Evolutionary conservation across 2,113 vertebrate genomes (phyloP).

Genomic region (Euleptes europaea): DNA sequence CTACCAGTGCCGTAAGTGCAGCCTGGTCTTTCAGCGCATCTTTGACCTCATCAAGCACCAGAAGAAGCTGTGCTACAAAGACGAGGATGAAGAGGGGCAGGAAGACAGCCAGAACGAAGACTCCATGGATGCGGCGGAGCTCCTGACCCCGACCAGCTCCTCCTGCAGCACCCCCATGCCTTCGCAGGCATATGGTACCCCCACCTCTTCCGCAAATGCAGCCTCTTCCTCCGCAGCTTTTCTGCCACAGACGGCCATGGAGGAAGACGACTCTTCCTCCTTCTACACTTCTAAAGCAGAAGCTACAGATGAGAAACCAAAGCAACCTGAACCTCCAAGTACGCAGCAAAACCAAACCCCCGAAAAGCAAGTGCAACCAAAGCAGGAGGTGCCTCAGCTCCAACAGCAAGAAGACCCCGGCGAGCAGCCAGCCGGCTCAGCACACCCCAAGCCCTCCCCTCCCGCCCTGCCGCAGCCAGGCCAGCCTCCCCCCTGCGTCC

Average conservation of each 20-base stretch:
- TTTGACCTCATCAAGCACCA: constrained; percentile 99
- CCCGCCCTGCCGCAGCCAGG: constrained; percentile 82
- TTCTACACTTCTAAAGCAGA: constrained; percentile 81
- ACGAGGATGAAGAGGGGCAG: constrained; percentile 97
- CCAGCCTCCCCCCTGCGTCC: constrained; percentile 81
- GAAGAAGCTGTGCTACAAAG: constrained; percentile 99
- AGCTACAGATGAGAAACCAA: constrained; percentile 91
- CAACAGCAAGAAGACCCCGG: constrained; percentile 79
- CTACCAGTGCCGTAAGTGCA: constrained; percentile 99
- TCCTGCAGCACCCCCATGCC: constrained; percentile 98
- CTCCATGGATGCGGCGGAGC: constrained; percentile 92
- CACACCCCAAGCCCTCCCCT: constrained; percentile 84
- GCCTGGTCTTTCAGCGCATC: constrained; percentile 96
- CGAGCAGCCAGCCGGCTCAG: constrained; percentile 83
- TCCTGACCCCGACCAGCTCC: constrained; percentile 94
- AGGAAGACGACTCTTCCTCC: constrained; percentile 86
- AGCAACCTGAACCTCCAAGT: constrained; percentile 86
- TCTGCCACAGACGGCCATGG: constrained; percentile 71
- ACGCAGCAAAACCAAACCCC: constrained; percentile 81
- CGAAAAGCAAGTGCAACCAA: constrained; percentile 89
- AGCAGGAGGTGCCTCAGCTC: constrained; percentile 86
- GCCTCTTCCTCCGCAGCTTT: constrained; percentile 72
- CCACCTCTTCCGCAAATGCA: constrained; percentile 83
- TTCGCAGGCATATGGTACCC: constrained; percentile 87
- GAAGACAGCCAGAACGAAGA: constrained; percentile 98